Conservation (phyloP, 2,888 invertebrate species). For the Mesoligia furuncula region DNA sequence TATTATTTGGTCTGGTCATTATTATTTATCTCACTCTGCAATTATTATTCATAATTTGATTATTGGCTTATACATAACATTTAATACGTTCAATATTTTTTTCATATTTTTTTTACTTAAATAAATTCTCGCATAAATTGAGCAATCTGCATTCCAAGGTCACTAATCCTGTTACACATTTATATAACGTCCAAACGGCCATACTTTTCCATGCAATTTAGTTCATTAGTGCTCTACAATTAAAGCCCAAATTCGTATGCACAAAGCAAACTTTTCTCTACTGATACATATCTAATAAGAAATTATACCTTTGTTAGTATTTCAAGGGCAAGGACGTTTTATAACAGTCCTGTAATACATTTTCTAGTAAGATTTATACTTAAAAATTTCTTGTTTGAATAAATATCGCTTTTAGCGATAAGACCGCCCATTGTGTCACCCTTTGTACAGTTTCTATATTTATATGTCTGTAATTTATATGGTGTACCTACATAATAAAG, state of each 20-base stretch:
- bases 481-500: no score
- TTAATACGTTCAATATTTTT: no score
- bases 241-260: slow-evolving; percentile 36
- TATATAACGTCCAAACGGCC: slow-evolving; percentile 7
- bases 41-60: not conserved
- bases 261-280: slow-evolving; percentile 1
- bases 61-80: no score
- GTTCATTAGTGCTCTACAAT: not conserved
- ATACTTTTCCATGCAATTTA: not conserved
- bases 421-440: no score
- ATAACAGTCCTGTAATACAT: not conserved
- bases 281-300: slow-evolving; percentile 26
- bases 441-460: no score
- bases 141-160: slow-evolving; percentile 19
- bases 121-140: not conserved
- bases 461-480: no score
- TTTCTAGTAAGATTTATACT: not conserved
- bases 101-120: not conserved
- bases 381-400: not conserved
- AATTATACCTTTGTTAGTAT: slow-evolving; percentile 17
- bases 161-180: not conserved
- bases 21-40: no score
- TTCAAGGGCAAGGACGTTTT: slow-evolving; percentile 25
- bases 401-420: no score
- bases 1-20: not conserved